Conservation (phyloP, 2,113 vertebrate genomes). For the Promerops cafer region DNA sequence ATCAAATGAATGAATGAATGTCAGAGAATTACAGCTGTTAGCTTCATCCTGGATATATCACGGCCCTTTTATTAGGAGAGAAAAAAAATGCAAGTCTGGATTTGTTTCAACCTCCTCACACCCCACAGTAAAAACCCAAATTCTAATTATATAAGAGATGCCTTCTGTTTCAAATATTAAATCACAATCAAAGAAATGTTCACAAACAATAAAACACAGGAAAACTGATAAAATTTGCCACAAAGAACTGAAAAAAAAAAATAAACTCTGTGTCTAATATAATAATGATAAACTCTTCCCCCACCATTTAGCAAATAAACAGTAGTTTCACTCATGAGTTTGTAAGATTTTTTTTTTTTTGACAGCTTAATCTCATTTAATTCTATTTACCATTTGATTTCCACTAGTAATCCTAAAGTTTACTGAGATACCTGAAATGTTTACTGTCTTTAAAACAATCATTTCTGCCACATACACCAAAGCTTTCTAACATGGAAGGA, state of each 20-base stretch:
- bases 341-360: background rate
- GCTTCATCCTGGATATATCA: background rate
- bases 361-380: background rate
- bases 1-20: background rate
- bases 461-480: background rate
- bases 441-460: background rate
- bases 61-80: background rate
- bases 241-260: fast-evolving
- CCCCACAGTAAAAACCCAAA: background rate
- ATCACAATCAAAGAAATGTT: background rate
- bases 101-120: background rate
- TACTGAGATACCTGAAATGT: background rate
- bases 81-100: background rate
- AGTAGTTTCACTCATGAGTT: background rate
- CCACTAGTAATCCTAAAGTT: background rate
- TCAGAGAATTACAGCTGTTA: background rate
- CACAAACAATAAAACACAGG: background rate
- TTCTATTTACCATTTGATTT: background rate
- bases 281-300: background rate
- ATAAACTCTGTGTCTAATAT: background rate
- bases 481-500: background rate
- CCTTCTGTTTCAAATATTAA: background rate
- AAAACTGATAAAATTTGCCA: background rate
- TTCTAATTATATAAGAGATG: background rate
- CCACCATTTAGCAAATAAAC: background rate